phyloP scores from a whole-genome alignment of 1,140 invertebrate genomes.

The Drosophila quadrilineata region DNA sequence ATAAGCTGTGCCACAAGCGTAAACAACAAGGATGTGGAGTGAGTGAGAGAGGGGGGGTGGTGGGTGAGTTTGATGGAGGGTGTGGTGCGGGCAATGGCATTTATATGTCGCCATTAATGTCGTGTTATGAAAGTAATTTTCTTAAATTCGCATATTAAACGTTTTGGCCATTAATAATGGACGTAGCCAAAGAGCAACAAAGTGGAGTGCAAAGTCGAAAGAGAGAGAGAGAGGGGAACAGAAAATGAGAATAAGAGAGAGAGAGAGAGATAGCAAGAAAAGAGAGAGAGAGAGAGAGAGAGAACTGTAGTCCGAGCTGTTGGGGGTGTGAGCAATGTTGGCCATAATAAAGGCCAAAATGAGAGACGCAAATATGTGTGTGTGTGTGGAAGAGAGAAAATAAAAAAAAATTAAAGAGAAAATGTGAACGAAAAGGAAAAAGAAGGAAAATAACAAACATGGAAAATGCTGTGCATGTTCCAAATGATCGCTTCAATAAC shows the following conservation, averaged over 20 bases:
- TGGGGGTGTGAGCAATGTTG: not conserved
- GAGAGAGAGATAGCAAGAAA: no score
- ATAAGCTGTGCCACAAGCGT: slow-evolving; percentile 18
- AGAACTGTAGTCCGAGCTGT: not conserved
- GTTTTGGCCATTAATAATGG: slow-evolving; percentile 66
- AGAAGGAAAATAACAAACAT: slow-evolving; percentile 46
- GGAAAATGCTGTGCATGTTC: slow-evolving; percentile 78
- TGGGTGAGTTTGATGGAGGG: no score
- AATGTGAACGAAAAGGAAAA: not conserved
- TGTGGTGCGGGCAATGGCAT: slow-evolving; percentile 19
- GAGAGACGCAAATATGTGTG: no score
- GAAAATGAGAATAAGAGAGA: not conserved
- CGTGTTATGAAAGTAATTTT: slow-evolving; percentile 77
- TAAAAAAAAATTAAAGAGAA: no score
- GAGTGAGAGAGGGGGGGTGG: not conserved
- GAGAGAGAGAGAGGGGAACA: not conserved
- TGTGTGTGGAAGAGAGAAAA: no score
- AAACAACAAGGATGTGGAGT: not conserved
- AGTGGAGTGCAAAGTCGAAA: no score
- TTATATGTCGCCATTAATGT: slow-evolving; percentile 72
- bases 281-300: not conserved
- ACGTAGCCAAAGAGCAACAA: not conserved
- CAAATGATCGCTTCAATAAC: slow-evolving; percentile 80
- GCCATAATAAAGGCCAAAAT: slow-evolving; percentile 15
- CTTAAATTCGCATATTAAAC: slow-evolving; percentile 80